Percentiles rank a stretch among this genome's conserved stretches.
Evolutionary conservation across 2,888 invertebrate genomes (phyloP).

Genomic region (Sphecodes monilicornis): DNA sequence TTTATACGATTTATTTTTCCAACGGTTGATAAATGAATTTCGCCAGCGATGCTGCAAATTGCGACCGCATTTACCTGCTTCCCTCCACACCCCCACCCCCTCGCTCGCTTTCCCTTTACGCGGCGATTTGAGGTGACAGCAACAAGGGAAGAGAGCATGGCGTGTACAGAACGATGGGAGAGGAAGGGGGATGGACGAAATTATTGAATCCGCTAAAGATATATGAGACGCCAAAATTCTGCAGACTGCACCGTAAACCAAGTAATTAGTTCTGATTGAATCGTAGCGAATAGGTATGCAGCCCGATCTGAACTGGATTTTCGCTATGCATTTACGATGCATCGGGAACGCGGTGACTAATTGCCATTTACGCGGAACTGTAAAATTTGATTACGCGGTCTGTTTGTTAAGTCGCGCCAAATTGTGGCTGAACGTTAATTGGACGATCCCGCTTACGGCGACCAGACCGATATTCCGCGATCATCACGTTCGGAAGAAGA

Average conservation of each 20-base stretch:
- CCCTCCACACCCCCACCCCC: neutral
- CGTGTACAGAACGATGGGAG: neutral
- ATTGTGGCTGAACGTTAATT: conserved; percentile 10
- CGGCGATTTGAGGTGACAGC: neutral
- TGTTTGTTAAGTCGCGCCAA: conserved; percentile 47
- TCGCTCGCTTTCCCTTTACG: neutral
- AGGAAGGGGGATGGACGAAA: neutral
- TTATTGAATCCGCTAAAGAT: conserved; percentile 40
- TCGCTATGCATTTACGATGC: conserved; percentile 45
- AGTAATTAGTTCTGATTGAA: conserved; percentile 62
- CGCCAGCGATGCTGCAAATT: conserved; percentile 23
- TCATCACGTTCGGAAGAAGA: neutral
- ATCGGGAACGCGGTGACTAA: conserved; percentile 35
- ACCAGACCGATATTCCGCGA: neutral
- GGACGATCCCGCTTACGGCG: neutral
- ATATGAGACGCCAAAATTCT: conserved; percentile 42
- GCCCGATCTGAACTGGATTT: conserved; percentile 27
- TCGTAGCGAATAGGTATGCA: conserved; percentile 32
- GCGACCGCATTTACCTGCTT: neutral
- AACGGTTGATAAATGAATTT: conserved; percentile 10
- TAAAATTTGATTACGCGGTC: conserved; percentile 49
- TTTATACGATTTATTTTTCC: conserved; percentile 16
- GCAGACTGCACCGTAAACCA: conserved; percentile 32
- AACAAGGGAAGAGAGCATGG: neutral
- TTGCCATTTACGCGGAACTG: conserved; percentile 49